Percentiles rank a stretch among this genome's conserved stretches.
These are phyloP conservation scores for Diarsia mendica DNA, from an alignment of 2,888 invertebrate species.

Conservation along the genomic window DNA sequence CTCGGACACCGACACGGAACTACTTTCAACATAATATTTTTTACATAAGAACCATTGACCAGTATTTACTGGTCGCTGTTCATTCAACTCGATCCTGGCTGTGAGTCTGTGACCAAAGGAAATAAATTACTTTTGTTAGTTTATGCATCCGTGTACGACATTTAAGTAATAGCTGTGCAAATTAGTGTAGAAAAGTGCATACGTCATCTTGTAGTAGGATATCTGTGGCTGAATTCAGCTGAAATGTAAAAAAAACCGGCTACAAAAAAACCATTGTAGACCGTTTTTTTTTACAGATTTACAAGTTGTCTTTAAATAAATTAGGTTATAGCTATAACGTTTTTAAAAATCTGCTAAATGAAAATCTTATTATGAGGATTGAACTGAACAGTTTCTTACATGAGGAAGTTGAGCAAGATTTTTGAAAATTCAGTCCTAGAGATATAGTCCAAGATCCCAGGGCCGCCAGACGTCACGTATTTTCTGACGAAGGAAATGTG, in stretches of 20 bases:
- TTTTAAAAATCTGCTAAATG: not conserved
- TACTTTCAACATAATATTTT: conserved; percentile 12
- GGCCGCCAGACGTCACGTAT: too few species aligned
- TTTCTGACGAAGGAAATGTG: too few species aligned
- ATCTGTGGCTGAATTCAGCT: not conserved
- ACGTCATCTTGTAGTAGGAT: conserved; percentile 6
- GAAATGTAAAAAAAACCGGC: not conserved
- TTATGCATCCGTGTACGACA: conserved; percentile 38
- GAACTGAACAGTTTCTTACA: not conserved
- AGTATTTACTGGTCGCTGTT: conserved; percentile 17
- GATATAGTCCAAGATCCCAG: too few species aligned
- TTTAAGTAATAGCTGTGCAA: not conserved
- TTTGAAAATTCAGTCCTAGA: not conserved
- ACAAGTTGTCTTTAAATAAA: not conserved
- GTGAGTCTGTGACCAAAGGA: conserved; percentile 49
- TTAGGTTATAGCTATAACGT: too few species aligned
- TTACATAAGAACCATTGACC: conserved; percentile 40
- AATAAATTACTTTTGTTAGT: conserved; percentile 32
- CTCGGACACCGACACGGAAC: conserved; percentile 45
- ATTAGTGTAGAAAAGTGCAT: not conserved
- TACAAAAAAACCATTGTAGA: not conserved
- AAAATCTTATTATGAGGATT: not conserved
- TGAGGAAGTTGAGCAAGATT: not conserved
- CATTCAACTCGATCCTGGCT: conserved; percentile 38
- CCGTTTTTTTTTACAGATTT: not conserved